Evolutionary conservation across 2,888 invertebrate species (phyloP).

Genomic region (Agrotis exclamationis): DNA sequence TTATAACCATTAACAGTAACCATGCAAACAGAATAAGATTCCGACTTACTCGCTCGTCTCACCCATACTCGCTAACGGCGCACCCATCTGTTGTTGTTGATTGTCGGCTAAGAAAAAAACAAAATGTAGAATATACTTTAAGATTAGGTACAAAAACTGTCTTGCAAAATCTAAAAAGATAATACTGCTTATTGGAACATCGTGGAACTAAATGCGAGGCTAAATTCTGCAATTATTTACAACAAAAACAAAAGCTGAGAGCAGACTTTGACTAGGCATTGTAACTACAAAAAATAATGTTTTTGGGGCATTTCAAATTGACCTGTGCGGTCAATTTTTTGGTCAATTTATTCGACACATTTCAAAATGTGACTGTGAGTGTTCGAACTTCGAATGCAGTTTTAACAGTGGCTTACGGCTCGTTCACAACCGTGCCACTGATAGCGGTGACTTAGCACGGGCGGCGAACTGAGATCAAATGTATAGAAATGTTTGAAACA

Average conservation of each 20-base stretch:
- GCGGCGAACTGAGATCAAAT: too few relatives aligned
- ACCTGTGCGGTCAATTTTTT: too few relatives aligned
- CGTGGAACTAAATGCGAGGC: constrained; percentile 9
- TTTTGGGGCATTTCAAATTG: too few relatives aligned
- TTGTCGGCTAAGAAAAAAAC: constrained; percentile 77
- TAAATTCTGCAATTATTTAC: constrained; percentile 26
- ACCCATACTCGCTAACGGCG: constrained; percentile 92
- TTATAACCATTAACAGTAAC: constrained; percentile 37
- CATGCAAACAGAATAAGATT: constrained; percentile 16
- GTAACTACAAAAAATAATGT: too few relatives aligned
- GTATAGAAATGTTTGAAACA: too few relatives aligned
- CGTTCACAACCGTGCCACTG: too few relatives aligned
- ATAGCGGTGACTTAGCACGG: too few relatives aligned
- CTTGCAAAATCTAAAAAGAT: background rate
- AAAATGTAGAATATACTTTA: constrained; percentile 9
- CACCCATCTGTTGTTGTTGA: constrained; percentile 90
- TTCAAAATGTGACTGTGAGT: too few relatives aligned
- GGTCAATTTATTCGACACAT: too few relatives aligned
- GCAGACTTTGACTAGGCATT: constrained; percentile 8
- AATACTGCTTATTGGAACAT: background rate
- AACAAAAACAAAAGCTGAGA: background rate
- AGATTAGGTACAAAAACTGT: background rate
- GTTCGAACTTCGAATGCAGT: too few relatives aligned
- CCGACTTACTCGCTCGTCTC: constrained; percentile 92
- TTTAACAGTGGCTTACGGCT: too few relatives aligned